Percentiles rank a stretch among this genome's conserved stretches.
Conservation (phyloP, 2,888 invertebrate genomes). For the Conops quadrifasciatus region DNA sequence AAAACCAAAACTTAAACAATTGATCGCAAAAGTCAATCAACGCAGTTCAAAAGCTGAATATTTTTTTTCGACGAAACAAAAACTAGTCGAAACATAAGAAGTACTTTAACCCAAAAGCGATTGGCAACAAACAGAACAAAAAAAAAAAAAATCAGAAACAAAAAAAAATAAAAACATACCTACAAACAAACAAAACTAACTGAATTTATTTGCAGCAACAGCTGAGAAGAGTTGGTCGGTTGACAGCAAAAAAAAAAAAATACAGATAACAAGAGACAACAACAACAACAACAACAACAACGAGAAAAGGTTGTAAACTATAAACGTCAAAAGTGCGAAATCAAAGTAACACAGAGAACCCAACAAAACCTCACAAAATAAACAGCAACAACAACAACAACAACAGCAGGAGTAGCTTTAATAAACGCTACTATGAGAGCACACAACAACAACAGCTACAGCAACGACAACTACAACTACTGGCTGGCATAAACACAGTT, state of each 20-base stretch:
- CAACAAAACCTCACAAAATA: too few species aligned
- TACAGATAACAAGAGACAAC: too few species aligned
- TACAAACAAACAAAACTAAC: neutral
- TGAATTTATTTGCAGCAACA: constrained; percentile 4
- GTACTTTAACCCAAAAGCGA: neutral
- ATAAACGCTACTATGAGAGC: too few species aligned
- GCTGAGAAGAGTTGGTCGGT: constrained; percentile 2
- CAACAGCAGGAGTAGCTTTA: neutral
- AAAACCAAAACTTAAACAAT: too few species aligned
- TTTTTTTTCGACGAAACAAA: too few species aligned
- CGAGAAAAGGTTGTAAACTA: neutral
- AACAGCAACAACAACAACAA: constrained; percentile 9
- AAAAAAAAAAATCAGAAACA: neutral
- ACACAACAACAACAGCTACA: neutral
- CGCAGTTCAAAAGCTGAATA: neutral
- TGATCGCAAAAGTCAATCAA: neutral
- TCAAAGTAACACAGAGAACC: constrained; percentile 19
- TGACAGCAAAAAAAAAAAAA: neutral
- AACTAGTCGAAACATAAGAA: neutral
- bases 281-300: neutral
- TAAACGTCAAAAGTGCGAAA: constrained; percentile 28
- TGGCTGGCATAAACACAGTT: too few species aligned
- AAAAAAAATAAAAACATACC: neutral
- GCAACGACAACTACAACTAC: neutral
- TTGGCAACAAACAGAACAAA: neutral